Conservation (phyloP, 2,888 invertebrate genomes). For the Nephrotoma guestfalica region DNA sequence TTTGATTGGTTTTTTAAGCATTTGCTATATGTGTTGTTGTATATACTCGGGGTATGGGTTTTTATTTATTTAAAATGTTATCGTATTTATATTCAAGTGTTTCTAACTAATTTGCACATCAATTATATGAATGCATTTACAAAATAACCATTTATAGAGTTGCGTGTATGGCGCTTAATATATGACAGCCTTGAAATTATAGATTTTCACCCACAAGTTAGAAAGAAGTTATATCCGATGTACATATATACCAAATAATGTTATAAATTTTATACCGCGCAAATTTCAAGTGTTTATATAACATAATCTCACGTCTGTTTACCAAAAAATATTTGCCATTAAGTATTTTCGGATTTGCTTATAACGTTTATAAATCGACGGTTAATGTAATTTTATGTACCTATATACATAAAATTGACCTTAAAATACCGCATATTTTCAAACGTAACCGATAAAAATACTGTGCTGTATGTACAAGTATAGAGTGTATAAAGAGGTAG, state of each 20-base stretch:
- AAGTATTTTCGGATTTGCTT: not conserved
- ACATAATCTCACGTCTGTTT: not conserved
- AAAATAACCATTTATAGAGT: not conserved
- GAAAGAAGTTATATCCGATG: not conserved
- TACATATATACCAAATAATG: not conserved
- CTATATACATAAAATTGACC: not conserved
- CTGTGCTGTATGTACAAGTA: not conserved
- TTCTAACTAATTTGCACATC: not conserved
- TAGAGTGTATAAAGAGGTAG: not conserved
- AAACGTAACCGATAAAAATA: not conserved
- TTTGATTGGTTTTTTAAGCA: not conserved
- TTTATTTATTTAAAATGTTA: not conserved
- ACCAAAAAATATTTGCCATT: not conserved
- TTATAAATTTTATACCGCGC: not conserved
- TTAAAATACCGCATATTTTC: not conserved
- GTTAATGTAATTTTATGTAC: not conserved
- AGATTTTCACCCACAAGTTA: not conserved
- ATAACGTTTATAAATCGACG: not conserved
- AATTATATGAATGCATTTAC: not conserved
- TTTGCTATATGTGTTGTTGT: not conserved
- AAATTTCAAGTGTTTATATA: not conserved
- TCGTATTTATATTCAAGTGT: not conserved
- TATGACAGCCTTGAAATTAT: not conserved
- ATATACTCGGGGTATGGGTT: not conserved
- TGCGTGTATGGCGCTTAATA: not conserved